Evolutionary conservation across 2,888 invertebrate species (phyloP).

Genomic region (Mylabris sibirica): DNA sequence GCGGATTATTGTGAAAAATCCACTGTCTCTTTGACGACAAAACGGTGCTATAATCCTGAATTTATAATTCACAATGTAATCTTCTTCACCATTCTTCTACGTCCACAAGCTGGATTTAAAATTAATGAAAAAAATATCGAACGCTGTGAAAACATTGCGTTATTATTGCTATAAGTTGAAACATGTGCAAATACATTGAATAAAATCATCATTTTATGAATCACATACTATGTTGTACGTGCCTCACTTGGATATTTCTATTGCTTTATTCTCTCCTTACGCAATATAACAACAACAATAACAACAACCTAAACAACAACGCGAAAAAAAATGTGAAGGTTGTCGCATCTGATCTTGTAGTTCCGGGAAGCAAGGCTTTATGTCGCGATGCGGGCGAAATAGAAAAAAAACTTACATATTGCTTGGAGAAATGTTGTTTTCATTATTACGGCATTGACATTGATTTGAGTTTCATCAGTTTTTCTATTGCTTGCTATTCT

Average conservation of each 20-base stretch:
- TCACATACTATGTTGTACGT: not conserved
- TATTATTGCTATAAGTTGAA: not conserved
- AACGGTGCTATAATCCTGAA: not conserved
- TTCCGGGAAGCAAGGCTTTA: constrained; percentile 32
- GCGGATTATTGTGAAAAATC: not conserved
- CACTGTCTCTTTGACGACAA: not conserved
- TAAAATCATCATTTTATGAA: not conserved
- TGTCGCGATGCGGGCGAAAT: not conserved
- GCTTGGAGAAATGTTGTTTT: not conserved
- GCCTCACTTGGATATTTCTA: not conserved
- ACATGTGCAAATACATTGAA: not conserved
- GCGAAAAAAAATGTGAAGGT: constrained; percentile 22
- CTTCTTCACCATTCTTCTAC: not conserved
- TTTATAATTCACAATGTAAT: not conserved
- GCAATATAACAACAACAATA: not conserved
- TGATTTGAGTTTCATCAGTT: not conserved
- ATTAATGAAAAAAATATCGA: not conserved
- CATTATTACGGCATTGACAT: constrained; percentile 2
- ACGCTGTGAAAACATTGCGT: not conserved
- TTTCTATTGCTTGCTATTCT: not conserved
- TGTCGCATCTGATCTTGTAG: constrained; percentile 29
- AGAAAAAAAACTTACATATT: not conserved
- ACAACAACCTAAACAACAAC: no score
- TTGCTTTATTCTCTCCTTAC: not conserved
- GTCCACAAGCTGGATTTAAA: not conserved